These are phyloP conservation scores for Spheniscus humboldti DNA, from an alignment of 2,797 vertebrate species.

Conservation along the genomic window DNA sequence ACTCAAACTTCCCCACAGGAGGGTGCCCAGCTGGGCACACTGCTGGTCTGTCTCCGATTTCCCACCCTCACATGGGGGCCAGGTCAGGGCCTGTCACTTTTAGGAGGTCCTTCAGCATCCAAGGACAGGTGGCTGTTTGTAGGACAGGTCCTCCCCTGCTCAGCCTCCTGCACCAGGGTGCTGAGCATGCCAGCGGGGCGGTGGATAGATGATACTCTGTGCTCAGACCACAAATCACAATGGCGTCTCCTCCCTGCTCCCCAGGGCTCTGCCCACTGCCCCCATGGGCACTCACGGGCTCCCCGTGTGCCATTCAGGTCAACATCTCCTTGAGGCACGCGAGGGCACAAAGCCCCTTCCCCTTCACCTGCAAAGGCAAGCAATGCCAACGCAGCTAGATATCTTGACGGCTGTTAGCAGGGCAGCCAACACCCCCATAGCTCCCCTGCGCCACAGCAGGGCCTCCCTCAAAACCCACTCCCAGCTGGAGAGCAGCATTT, in stretches of 20 bases:
- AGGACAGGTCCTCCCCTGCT: neutral
- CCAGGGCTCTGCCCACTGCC: neutral
- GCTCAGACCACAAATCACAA: neutral
- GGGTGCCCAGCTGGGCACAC: rapidly evolving
- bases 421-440: neutral
- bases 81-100: neutral
- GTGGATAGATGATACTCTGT: neutral
- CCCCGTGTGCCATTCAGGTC: rapidly evolving
- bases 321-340: rapidly evolving
- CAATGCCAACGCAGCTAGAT: rapidly evolving
- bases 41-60: neutral
- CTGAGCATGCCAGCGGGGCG: rapidly evolving
- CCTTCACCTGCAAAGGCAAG: no score
- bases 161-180: neutral
- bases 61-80: rapidly evolving
- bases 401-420: rapidly evolving
- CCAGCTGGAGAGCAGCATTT: neutral
- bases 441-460: neutral
- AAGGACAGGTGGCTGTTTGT: neutral
- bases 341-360: neutral
- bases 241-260: neutral
- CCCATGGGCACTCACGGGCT: rapidly evolving
- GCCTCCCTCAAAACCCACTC: neutral
- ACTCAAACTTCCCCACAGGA: neutral
- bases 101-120: neutral